Evolutionary conservation across 2,888 invertebrate species (phyloP).

Genomic region (Caenorhabditis imperialis): DNA sequence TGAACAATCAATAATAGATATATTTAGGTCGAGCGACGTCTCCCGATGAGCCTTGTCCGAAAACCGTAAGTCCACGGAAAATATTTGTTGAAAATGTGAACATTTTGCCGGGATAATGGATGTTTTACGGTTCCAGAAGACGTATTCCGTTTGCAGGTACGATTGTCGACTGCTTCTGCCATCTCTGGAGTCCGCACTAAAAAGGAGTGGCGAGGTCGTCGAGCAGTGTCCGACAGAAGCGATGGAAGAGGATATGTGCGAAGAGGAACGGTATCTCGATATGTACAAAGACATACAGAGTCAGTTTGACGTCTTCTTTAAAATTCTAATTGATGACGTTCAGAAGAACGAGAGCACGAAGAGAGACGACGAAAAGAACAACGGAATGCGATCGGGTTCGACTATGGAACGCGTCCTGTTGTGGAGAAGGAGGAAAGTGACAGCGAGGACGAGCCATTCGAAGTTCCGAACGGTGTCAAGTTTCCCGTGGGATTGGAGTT

Average conservation of each 20-base stretch:
- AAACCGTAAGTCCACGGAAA: conserved; percentile 24
- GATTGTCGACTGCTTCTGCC: conserved; percentile 73
- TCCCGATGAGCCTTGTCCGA: background rate
- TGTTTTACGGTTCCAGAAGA: background rate
- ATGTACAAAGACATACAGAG: conserved; percentile 88
- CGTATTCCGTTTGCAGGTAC: conserved; percentile 67
- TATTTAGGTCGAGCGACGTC: conserved; percentile 37
- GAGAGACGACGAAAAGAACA: conserved; percentile 3
- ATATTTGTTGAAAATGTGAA: background rate
- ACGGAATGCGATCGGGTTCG: conserved; percentile 31
- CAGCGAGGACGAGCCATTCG: conserved; percentile 83
- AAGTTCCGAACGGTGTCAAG: conserved; percentile 85
- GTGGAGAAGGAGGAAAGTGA: conserved; percentile 48
- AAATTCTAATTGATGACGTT: background rate
- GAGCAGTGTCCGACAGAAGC: conserved; percentile 77
- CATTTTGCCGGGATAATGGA: background rate
- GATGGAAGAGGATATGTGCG: conserved; percentile 91
- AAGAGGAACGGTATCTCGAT: conserved; percentile 93
- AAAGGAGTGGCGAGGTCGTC: conserved; percentile 83
- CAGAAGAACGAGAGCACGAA: conserved; percentile 51
- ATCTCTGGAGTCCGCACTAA: conserved; percentile 79
- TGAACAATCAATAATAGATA: background rate
- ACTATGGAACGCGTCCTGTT: conserved; percentile 31
- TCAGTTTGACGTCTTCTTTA: background rate
- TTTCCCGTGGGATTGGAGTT: conserved; percentile 84